Base-by-base conservation (phyloP, 1,140 invertebrate genomes). In the Drosophila serrata region DNA sequence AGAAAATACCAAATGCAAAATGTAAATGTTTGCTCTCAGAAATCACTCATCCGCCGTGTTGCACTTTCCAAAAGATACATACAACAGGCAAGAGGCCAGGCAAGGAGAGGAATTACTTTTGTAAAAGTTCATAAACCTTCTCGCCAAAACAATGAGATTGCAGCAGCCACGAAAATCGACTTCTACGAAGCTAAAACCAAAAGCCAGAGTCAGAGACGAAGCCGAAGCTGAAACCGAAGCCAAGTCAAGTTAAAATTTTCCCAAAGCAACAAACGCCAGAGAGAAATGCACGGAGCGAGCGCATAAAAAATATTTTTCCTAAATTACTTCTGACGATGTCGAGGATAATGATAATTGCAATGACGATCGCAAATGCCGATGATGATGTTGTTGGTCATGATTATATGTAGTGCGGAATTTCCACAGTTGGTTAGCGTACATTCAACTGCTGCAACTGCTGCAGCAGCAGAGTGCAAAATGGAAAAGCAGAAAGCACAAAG, bases 101-200 rank as follows among this genome's bases (percentile, higher is more conserved):
- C n/a, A n/a, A 27, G 57, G 17, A 57, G 60, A 53, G 53, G 68
- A 77, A 88, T 90, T 90, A 90, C 81, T 90, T 85, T 85, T 79
- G 85, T 81, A 74, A 90, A 90, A 81, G 85, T 90, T 90, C 85
- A 90, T 81, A 88, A 85, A 90, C 85, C 85, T 90, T 90, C 85
- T 90, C 78, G 77, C 74, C 77, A 63, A 82, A 49, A 90, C 85
- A 90, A 90, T 75, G 74, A 76, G 58, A 74, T 57, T 80, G 79
- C 31, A 40, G 31, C 59, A 64, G 51, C 58, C 60, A 29, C 46
- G 51, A 49, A 35, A 49, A 49, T 76, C 35, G 37, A 56, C 61
- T 73, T 75, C 72, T 75, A 60, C 72, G 29, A 70, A 42, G 59
- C 58, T 17, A 55, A 31, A 49, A 33, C 57, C 8, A 33, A 24